Conservation (phyloP, 2,113 vertebrate genomes). For the Sinocyclocheilus grahami region DNA sequence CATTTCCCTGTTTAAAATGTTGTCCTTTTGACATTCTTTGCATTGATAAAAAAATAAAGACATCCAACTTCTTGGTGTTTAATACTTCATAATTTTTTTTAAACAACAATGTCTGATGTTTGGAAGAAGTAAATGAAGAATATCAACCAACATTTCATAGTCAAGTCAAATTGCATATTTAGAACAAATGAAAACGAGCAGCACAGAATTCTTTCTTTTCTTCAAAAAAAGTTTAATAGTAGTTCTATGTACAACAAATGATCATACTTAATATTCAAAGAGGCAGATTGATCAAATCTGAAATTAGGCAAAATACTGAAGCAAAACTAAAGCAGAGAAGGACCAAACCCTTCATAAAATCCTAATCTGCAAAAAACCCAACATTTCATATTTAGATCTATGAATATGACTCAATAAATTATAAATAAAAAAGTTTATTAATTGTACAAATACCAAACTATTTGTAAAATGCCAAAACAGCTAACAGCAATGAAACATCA, state of each 20-base stretch:
- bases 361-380: conserved; percentile 69
- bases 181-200: no score
- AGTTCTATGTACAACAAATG: conserved; percentile 90
- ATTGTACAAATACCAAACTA: conserved; percentile 75
- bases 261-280: conserved; percentile 81
- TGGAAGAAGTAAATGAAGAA: neutral
- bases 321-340: conserved; percentile 76
- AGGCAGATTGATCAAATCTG: conserved; percentile 73
- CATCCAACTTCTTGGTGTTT: no score
- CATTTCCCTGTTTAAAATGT: neutral
- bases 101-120: neutral
- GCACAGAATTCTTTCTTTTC: conserved; percentile 70
- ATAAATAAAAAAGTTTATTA: conserved; percentile 64
- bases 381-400: conserved; percentile 67
- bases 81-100: neutral
- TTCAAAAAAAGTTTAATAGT: conserved; percentile 89
- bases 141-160: neutral
- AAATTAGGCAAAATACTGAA: conserved; percentile 74
- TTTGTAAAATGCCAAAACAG: conserved; percentile 80
- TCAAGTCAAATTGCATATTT: neutral
- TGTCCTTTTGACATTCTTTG: neutral
- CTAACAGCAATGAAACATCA: conserved; percentile 81
- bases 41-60: neutral
- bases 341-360: conserved; percentile 70
- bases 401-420: conserved; percentile 68